Conservation (phyloP, 2,113 vertebrate species). For the Trinectes maculatus region DNA sequence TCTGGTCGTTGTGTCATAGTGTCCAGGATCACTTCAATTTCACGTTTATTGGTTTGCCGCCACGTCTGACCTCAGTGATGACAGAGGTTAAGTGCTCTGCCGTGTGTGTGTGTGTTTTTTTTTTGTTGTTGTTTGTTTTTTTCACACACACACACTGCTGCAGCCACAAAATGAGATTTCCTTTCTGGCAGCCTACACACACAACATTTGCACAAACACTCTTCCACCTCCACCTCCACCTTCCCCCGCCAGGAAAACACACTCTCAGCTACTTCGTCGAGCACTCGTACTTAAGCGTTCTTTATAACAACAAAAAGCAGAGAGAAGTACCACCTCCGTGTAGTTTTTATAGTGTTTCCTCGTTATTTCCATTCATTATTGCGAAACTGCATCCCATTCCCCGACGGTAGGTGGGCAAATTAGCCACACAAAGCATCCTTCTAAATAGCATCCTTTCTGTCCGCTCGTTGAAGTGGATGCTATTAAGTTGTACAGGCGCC, state of each 20-base stretch:
- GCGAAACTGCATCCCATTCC: neutral
- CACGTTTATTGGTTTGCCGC: no score
- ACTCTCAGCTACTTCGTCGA: conserved; percentile 11
- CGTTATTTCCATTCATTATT: conserved; percentile 36
- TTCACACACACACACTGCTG: conserved; percentile 14
- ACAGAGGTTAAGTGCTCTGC: conserved; percentile 16
- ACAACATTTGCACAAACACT: conserved; percentile 1
- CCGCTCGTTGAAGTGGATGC: conserved; percentile 31
- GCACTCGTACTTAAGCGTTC: conserved; percentile 13
- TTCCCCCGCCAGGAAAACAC: conserved; percentile 10
- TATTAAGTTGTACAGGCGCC: conserved; percentile 27
- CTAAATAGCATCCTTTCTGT: conserved; percentile 12
- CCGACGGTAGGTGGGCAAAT: conserved; percentile 30
- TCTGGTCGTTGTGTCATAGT: no score
- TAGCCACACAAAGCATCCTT: conserved; percentile 28
- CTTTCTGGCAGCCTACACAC: conserved; percentile 30
- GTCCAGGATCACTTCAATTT: neutral
- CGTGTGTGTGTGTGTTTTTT: neutral
- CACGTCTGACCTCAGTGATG: conserved; percentile 1
- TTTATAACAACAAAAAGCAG: conserved; percentile 4
- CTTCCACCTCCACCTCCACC: conserved; percentile 33
- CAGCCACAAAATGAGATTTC: conserved; percentile 35
- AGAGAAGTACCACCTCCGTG: neutral
- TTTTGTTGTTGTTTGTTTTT: no score
- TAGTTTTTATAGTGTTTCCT: conserved; percentile 23